Evolutionary conservation across 2,113 vertebrate genomes (phyloP), one percentile per base, ranked within the genome.

Genomic region (Athene noctua): DNA sequence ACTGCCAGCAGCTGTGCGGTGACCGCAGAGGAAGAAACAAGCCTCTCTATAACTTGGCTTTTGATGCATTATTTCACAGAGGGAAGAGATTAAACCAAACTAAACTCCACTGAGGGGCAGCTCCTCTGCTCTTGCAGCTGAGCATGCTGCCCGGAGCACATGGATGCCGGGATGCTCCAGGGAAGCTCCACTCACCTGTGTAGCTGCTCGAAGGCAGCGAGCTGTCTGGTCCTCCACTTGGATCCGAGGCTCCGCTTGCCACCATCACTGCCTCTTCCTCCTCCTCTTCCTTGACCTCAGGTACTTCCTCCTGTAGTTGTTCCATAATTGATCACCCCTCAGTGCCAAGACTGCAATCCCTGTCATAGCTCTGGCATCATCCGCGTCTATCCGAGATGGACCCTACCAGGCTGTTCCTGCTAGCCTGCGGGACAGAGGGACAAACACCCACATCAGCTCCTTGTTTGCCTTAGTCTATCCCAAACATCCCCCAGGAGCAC

Each of bases 331-430:
- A 97, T 96, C 97, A 97, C 98, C 98, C 97, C 98, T 98, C 96
- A 97, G 97, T 88, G 92, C 98, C 98, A 97, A 97, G 80, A 97
- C 98, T 98, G 97, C 98, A 98, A 91, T 97, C 97, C 97, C 96
- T 97, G 97, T 98, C 98, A 98, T 98, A 98, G 98, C 97, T 98
- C 98, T 97, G 98, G 98, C 98, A 98, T 98, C 98, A 97, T 98
- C 98, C 94, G 96, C 14, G 86, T 96, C 97, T 97, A 96, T 80
- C 91, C 63, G 79, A 98, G 97, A 97, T 51, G 97, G 98, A 97
- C 96, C 97, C 97, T 95, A 88, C 88, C 96, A 94, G 97, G 97
- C 81, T 94, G 97, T 73, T 96, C 96, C 97, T 55, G 59, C 72
- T 96, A 95, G 52, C 97, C 98, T 98, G 96, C 12, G 71, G 54